Conservation (phyloP, 1,140 invertebrate genomes). For the Conus betulinus region DNA sequence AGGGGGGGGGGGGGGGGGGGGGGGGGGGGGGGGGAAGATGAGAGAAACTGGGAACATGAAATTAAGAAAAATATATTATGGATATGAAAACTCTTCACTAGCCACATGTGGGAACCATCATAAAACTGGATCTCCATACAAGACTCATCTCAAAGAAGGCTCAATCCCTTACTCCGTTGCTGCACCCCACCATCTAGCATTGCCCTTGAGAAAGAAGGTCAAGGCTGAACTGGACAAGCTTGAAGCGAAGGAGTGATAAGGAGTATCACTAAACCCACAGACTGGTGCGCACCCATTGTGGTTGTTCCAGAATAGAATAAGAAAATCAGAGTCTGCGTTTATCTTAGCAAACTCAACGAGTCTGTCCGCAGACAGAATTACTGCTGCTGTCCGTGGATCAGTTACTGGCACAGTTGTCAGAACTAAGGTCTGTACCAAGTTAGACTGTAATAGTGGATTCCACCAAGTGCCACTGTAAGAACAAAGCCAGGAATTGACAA, state of each 20-base stretch:
- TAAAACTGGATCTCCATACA: not conserved
- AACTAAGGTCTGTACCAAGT: conserved; percentile 67
- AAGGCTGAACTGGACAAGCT: conserved; percentile 4
- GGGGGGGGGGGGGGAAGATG: no score
- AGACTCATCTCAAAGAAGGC: conserved; percentile 9
- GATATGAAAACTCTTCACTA: no score
- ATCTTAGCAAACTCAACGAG: conserved; percentile 41
- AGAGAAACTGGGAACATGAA: no score
- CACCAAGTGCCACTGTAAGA: conserved; percentile 39
- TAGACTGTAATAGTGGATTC: conserved; percentile 42
- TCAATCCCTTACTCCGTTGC: conserved; percentile 27
- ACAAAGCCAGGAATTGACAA: conserved; percentile 43
- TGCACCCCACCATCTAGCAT: conserved; percentile 13
- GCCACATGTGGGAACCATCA: no score
- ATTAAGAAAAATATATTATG: no score
- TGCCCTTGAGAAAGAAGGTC: conserved; percentile 11
- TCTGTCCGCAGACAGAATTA: conserved; percentile 33
- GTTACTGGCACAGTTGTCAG: conserved; percentile 31
- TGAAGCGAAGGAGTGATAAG: not conserved
- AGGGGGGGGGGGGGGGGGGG: no score
- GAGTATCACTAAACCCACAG: conserved; percentile 9
- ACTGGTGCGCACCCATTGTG: not conserved
- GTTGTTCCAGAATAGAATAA: conserved; percentile 38
- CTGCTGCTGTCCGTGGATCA: conserved; percentile 42
- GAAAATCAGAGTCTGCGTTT: conserved; percentile 48